Percentiles rank a stretch among this genome's conserved stretches.
phyloP scores from a whole-genome alignment of 2,888 invertebrate genomes.

The Drosophila anomelani region DNA sequence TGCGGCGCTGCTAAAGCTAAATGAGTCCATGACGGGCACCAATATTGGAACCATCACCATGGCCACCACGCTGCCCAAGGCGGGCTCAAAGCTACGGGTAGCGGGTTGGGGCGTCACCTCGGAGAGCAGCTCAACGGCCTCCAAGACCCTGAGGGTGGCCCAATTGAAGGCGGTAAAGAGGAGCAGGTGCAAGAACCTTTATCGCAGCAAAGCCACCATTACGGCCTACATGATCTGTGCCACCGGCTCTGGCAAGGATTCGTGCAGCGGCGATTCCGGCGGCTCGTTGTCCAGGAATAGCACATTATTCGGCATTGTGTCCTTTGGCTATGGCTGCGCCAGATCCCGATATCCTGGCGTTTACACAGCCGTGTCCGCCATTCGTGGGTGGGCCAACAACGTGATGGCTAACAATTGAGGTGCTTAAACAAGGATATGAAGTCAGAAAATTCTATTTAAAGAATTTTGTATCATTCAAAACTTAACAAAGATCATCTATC shows the following conservation, averaged over 20 bases:
- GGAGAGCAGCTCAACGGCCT: conserved; percentile 45
- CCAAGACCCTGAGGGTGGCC: conserved; percentile 34
- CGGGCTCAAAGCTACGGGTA: conserved; percentile 40
- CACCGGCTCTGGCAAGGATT: conserved; percentile 50
- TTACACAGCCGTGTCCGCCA: conserved; percentile 85
- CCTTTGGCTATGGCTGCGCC: conserved; percentile 83
- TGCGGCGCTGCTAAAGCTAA: conserved; percentile 56
- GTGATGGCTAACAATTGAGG: conserved; percentile 37
- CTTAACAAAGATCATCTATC: not conserved
- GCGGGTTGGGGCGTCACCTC: conserved; percentile 67
- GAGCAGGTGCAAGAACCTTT: conserved; percentile 11
- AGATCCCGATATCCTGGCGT: conserved; percentile 89
- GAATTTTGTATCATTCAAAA: not conserved
- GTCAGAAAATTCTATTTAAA: no score
- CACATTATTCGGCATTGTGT: conserved; percentile 88
- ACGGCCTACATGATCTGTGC: conserved; percentile 72
- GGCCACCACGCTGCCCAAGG: conserved; percentile 12
- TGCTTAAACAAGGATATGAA: not conserved
- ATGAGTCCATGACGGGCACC: conserved; percentile 46
- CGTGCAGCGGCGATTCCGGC: conserved; percentile 81
- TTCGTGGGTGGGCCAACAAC: conserved; percentile 28
- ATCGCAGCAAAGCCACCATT: conserved; percentile 38
- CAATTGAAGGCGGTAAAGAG: conserved; percentile 28
- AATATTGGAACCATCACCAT: conserved; percentile 56
- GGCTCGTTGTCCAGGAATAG: conserved; percentile 58